Percentiles rank a stretch among this genome's conserved stretches.
Conservation (phyloP, 2,888 invertebrate species). For the Argynnis bischoffii region DNA sequence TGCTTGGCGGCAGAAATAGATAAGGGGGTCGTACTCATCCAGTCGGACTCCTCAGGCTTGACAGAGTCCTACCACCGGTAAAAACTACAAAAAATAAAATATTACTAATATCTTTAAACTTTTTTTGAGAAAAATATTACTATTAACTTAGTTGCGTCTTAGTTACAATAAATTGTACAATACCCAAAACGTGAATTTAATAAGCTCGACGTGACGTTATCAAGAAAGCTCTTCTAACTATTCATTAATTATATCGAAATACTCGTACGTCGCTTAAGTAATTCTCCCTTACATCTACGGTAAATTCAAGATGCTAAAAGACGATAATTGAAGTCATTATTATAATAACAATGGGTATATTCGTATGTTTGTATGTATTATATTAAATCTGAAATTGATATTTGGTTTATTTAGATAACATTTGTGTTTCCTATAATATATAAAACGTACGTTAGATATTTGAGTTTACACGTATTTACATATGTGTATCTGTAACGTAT, state of each 20-base stretch:
- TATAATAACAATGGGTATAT: not conserved
- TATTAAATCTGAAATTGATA: not conserved
- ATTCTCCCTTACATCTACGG: slow-evolving; percentile 22
- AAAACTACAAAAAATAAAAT: too few species aligned
- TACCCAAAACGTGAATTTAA: slow-evolving; percentile 46
- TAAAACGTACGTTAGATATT: too few species aligned
- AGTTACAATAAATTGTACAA: slow-evolving; percentile 25
- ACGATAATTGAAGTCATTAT: not conserved
- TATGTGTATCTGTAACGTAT: too few species aligned
- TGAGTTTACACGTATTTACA: too few species aligned
- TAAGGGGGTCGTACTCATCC: too few species aligned
- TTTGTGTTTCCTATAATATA: too few species aligned
- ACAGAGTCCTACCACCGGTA: too few species aligned
- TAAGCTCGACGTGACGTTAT: slow-evolving; percentile 38
- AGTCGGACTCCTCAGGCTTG: too few species aligned
- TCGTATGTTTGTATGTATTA: not conserved
- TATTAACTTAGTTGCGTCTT: not conserved
- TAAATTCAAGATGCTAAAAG: slow-evolving; percentile 1
- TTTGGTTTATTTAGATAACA: too few species aligned
- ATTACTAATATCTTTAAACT: too few species aligned
- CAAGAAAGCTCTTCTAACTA: slow-evolving; percentile 41
- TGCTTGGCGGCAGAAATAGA: too few species aligned
- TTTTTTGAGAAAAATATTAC: too few species aligned
- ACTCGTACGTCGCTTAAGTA: slow-evolving; percentile 35
- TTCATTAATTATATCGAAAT: slow-evolving; percentile 46